These are phyloP conservation scores for Phalacrocorax carbo DNA, from an alignment of 2,113 vertebrate species.

Conservation along the genomic window DNA sequence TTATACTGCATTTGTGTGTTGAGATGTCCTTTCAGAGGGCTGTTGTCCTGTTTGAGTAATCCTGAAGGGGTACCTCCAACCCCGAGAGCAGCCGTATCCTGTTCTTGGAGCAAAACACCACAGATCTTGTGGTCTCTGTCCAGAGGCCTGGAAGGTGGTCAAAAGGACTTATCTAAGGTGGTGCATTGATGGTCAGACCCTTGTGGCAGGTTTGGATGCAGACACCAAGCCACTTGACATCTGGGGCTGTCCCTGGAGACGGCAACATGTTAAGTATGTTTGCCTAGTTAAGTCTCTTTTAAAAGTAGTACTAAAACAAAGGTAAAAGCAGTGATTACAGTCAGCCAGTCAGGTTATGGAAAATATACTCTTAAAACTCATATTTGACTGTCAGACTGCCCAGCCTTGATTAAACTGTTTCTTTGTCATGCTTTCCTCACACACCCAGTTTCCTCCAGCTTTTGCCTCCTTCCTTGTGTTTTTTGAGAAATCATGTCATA, in stretches of 20 bases:
- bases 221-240: neutral
- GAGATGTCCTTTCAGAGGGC: neutral
- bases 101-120: neutral
- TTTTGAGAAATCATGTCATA: neutral
- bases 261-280: neutral
- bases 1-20: neutral
- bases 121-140: neutral
- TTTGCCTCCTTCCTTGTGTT: neutral
- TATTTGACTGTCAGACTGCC: neutral
- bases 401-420: neutral
- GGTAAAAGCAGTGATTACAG: neutral
- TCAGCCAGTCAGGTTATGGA: neutral
- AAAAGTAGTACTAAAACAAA: neutral
- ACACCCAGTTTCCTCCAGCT: neutral
- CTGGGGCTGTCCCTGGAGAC: neutral
- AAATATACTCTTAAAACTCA: neutral
- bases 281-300: neutral
- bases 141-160: neutral
- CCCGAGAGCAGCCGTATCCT: neutral
- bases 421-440: neutral
- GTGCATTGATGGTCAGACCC: neutral
- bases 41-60: neutral
- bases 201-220: neutral
- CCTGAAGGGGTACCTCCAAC: neutral
- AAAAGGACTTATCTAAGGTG: neutral